Conservation (phyloP, 2,797 vertebrate genomes). For the Pseudomugil tenellus region DNA sequence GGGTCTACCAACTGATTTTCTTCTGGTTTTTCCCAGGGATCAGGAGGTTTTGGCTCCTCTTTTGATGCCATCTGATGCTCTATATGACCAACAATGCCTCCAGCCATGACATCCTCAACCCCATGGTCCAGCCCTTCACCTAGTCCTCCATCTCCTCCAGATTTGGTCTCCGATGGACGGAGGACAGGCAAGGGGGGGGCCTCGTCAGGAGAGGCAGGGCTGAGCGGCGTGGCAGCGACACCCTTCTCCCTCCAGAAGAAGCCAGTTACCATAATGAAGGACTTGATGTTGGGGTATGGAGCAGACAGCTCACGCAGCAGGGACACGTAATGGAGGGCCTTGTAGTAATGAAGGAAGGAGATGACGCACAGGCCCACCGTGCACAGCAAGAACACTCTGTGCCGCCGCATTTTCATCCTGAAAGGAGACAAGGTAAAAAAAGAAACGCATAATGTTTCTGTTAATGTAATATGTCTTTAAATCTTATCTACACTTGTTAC, state of each 20-base stretch:
- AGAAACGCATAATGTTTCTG: not conserved
- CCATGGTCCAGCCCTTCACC: conserved; percentile 20
- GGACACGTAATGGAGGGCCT: conserved; percentile 97
- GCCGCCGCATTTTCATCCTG: conserved; percentile 99
- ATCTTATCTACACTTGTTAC: not conserved
- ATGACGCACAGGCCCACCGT: conserved; percentile 99
- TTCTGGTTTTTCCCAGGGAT: conserved; percentile 77
- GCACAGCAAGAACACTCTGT: conserved; percentile 98
- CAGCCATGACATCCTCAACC: conserved; percentile 5
- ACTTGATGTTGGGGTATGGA: conserved; percentile 95
- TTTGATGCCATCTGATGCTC: conserved; percentile 44
- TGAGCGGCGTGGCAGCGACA: conserved; percentile 82
- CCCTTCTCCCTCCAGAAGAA: conserved; percentile 92
- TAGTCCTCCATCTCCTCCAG: conserved; percentile 23
- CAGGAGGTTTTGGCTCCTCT: conserved; percentile 67
- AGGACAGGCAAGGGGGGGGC: conserved; percentile 80
- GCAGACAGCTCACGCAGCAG: conserved; percentile 94
- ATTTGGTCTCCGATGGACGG: conserved; percentile 76
- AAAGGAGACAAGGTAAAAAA: conserved; percentile 5
- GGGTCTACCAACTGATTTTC: conserved; percentile 54
- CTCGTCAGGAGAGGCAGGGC: conserved; percentile 86
- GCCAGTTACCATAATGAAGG: conserved; percentile 90
- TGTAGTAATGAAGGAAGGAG: conserved; percentile 99
- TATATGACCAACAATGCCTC: conserved; percentile 16
- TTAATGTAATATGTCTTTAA: not conserved